Percentiles rank a stretch among this genome's conserved stretches.
phyloP scores from a whole-genome alignment of 2,113 vertebrate genomes.

The Myanophis thanlyinensis region DNA sequence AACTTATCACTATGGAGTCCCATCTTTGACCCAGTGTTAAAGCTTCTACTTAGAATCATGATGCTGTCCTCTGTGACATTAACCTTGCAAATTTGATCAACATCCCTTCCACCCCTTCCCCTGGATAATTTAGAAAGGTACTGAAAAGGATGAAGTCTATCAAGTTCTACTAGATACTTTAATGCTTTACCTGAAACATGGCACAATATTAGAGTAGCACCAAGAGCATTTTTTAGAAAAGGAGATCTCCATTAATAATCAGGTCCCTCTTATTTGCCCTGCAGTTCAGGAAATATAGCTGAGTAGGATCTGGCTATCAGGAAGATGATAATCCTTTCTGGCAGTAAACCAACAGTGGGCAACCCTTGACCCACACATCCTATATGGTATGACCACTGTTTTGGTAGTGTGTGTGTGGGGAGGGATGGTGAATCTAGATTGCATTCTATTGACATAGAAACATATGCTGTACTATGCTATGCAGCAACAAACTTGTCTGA shows the following conservation, averaged over 20 bases:
- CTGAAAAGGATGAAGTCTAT: not conserved
- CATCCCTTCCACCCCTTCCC: not conserved
- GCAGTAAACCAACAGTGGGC: not conserved
- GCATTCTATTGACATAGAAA: not conserved
- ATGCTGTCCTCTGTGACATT: not conserved
- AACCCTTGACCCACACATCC: not conserved
- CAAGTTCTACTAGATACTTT: not conserved
- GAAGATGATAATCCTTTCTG: not conserved
- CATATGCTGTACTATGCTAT: not conserved
- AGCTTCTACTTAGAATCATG: not conserved
- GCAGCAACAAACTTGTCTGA: not conserved
- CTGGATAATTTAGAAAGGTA: not conserved
- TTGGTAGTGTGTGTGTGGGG: not conserved
- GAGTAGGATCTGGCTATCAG: not conserved
- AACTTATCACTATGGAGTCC: not conserved
- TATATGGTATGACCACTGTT: not conserved
- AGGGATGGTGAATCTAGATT: not conserved
- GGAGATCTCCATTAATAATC: not conserved
- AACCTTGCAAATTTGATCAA: not conserved
- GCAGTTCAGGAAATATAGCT: not conserved
- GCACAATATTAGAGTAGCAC: not conserved
- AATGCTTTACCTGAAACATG: not conserved
- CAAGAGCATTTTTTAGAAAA: not conserved
- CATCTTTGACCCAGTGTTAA: not conserved
- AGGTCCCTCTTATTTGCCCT: not conserved